A percentile compares a stretch with the other conserved stretches of the same genome.
phyloP scores from a whole-genome alignment of 53 echinoderm and acorn worm species.

The Paracentrotus lividus region DNA sequence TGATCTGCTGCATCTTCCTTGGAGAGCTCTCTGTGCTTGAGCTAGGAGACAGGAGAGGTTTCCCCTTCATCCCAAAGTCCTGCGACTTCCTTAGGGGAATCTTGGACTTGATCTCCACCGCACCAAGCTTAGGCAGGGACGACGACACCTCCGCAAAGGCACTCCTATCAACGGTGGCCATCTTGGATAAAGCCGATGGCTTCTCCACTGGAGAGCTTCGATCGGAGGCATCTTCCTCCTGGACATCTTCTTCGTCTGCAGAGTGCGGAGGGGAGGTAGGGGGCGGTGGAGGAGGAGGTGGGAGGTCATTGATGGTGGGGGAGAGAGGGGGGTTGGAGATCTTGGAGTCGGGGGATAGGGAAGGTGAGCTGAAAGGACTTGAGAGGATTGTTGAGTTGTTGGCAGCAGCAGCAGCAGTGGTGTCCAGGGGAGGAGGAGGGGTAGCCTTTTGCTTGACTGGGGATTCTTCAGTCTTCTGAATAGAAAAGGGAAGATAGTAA shows the following conservation, averaged over 20 bases:
- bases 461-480: constrained; percentile 4
- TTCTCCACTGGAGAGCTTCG: not conserved
- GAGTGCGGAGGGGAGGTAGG: constrained; percentile 28
- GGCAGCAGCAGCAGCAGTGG: not conserved
- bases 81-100: constrained; percentile 57
- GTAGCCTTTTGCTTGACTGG: not conserved
- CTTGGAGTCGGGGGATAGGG: constrained; percentile 59
- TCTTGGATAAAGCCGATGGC: not conserved
- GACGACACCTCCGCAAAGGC: constrained; percentile 10
- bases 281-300: constrained; percentile 42
- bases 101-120: constrained; percentile 62
- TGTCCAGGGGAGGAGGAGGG: not conserved
- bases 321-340: constrained; percentile 4
- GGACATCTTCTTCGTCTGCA: constrained; percentile 10
- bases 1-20: constrained; percentile 36
- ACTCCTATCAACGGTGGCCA: not conserved
- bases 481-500: not conserved
- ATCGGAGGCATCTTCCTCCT: not conserved
- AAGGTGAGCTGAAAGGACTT: constrained; percentile 74
- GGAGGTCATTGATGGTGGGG: not conserved
- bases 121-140: constrained; percentile 25
- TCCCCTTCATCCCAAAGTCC: constrained; percentile 39
- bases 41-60: constrained; percentile 4
- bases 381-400: constrained; percentile 53
- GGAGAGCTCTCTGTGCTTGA: constrained; percentile 73